phyloP scores from a whole-genome alignment of 2,888 invertebrate species.

The Syritta pipiens region DNA sequence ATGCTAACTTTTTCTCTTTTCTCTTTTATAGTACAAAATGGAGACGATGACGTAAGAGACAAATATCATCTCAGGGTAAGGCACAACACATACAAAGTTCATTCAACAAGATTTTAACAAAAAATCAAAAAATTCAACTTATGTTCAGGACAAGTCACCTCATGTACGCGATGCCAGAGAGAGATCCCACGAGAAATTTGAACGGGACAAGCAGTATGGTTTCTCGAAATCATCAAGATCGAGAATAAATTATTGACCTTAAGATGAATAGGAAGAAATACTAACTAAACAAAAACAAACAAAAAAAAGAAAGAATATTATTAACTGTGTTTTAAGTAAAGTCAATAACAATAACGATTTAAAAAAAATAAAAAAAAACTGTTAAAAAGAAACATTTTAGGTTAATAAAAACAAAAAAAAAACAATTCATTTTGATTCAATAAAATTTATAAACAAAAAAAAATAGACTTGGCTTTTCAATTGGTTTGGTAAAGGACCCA shows the following conservation, averaged over 20 bases:
- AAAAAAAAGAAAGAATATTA: slow-evolving; percentile 6
- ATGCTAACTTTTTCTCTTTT: slow-evolving; percentile 27
- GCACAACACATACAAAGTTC: slow-evolving; percentile 64
- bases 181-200: slow-evolving; percentile 88
- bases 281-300: slow-evolving; percentile 17
- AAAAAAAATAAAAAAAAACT: slow-evolving; percentile 28
- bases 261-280: background rate
- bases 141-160: slow-evolving; percentile 88
- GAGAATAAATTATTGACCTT: slow-evolving; percentile 73
- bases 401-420: slow-evolving; percentile 18
- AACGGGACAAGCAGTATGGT: slow-evolving; percentile 89
- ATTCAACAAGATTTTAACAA: slow-evolving; percentile 45
- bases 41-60: slow-evolving; percentile 87
- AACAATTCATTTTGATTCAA: slow-evolving; percentile 41
- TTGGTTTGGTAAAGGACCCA: background rate
- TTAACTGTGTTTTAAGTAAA: slow-evolving; percentile 41
- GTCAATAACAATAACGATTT: slow-evolving; percentile 26
- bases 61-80: slow-evolving; percentile 88
- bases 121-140: slow-evolving; percentile 50
- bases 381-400: slow-evolving; percentile 23
- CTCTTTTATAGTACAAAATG: slow-evolving; percentile 82
- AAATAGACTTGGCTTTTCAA: background rate
- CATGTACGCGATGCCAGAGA: slow-evolving; percentile 84
- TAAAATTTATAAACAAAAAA: slow-evolving; percentile 50
- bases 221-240: slow-evolving; percentile 80